Percentiles rank a stretch among this genome's conserved stretches.
Evolutionary conservation across 1,140 invertebrate species (phyloP).

Genomic region (Geopemphigus sp.): DNA sequence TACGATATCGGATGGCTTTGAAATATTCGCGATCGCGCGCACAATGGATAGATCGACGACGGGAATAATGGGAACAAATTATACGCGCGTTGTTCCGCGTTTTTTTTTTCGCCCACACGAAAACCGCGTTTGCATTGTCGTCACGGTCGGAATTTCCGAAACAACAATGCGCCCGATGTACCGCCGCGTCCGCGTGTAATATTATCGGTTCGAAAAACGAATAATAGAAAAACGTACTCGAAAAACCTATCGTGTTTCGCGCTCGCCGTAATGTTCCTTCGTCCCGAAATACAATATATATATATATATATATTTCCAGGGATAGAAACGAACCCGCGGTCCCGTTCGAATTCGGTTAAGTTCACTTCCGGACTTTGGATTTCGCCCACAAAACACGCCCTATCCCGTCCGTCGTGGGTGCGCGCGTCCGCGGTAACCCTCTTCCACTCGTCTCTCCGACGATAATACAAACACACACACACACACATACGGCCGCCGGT

Average conservation of each 20-base stretch:
- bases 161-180: slow-evolving; percentile 20
- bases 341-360: slow-evolving; percentile 45
- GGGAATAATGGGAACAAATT: slow-evolving; percentile 47
- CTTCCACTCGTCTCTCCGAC: neutral
- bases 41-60: slow-evolving; percentile 47
- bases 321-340: neutral
- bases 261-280: no score
- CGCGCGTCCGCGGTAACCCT: neutral
- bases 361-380: slow-evolving; percentile 48
- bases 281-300: slow-evolving; percentile 29
- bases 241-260: slow-evolving; percentile 37
- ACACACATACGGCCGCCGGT: neutral
- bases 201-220: slow-evolving; percentile 8
- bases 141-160: slow-evolving; percentile 4
- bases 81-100: slow-evolving; percentile 2
- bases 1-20: slow-evolving; percentile 45
- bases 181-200: neutral
- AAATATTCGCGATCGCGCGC: neutral
- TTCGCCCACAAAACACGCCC: slow-evolving; percentile 44
- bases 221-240: neutral
- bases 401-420: neutral
- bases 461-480: neutral
- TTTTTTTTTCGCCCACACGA: slow-evolving; percentile 26
- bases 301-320: slow-evolving; percentile 8
- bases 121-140: slow-evolving; percentile 27